These are phyloP conservation scores for Agrotis segetum DNA, from an alignment of 2,888 invertebrate genomes.

Conservation along the genomic window DNA sequence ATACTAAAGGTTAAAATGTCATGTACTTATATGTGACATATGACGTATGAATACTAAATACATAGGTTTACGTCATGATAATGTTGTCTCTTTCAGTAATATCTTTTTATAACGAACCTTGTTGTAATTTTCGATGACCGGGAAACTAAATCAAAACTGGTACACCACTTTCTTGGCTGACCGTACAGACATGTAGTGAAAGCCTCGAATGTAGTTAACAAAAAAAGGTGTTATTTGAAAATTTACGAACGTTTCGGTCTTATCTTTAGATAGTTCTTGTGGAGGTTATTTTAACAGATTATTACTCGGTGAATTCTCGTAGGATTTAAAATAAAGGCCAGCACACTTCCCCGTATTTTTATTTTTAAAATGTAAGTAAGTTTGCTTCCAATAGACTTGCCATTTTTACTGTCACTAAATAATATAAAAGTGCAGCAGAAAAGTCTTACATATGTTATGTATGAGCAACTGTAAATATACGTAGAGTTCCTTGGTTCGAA, in stretches of 20 bases:
- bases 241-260: slow-evolving; percentile 28
- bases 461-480: neutral
- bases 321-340: slow-evolving; percentile 54
- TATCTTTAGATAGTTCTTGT: slow-evolving; percentile 35
- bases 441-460: neutral
- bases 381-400: slow-evolving; percentile 26
- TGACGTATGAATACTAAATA: no score
- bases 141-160: no score
- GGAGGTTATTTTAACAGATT: slow-evolving; percentile 41
- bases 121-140: no score
- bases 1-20: no score
- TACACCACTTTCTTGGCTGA: no score
- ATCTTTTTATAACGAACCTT: no score
- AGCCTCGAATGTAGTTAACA: slow-evolving; percentile 4
- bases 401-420: slow-evolving; percentile 25
- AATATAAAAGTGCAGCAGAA: neutral
- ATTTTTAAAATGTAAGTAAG: slow-evolving; percentile 29
- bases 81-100: no score
- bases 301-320: slow-evolving; percentile 30
- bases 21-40: no score
- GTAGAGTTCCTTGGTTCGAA: neutral
- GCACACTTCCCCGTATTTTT: slow-evolving; percentile 25
- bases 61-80: no score
- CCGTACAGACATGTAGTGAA: slow-evolving; percentile 11
- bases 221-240: slow-evolving; percentile 38